Evolutionary conservation across 2,888 invertebrate species (phyloP), one percentile per base, ranked within the genome.

Genomic region (Balanococcus diminutus): DNA sequence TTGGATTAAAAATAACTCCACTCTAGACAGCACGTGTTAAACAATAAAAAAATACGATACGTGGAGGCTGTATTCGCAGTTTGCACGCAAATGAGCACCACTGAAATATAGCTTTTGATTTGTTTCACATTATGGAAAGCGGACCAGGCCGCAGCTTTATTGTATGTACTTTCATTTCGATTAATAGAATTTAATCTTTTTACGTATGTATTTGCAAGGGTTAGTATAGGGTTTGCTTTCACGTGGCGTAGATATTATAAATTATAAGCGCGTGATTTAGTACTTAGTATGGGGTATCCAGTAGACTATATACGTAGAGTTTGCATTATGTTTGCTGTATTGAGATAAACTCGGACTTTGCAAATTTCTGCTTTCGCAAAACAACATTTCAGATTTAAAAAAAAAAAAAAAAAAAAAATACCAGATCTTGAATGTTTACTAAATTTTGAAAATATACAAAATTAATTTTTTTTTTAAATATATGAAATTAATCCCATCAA

Each of bases 141-240:
- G 56, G 39, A n/a, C n/a, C 39, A 11, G 11, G 56, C 56, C 19
- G 56, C 56, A 11, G 19, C 56, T 56, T 56, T 56, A 56, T 22
- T 22, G 19, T 56, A 56, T 22, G 19, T 56, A 56, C 19, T 56
- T 56, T 22, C 19, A 56, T 56, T 56, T 22, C 56, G 56, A 56
- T 56, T 56, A 56, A 56, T 56, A 56, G 56, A 56, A 56, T 56
- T 56, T 56, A 56, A 56, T 56, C 56, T 56, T 56, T 56, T 56
- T 56, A 19, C 22, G 22, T 9, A 9, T 56, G 56, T 56, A 42
- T 14, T 14, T 19, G n/a, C 56, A 2, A 14, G 2, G 46, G 46
- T 4, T 2, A 14, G 46, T 11, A 2, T 46, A 2, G 46, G 4
- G n/a, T 36, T 36, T 36, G 8, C 36, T 36, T 36, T 36, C 3